Base-by-base conservation (phyloP, 2,888 invertebrate species). In the Drosophila fungiperda region DNA sequence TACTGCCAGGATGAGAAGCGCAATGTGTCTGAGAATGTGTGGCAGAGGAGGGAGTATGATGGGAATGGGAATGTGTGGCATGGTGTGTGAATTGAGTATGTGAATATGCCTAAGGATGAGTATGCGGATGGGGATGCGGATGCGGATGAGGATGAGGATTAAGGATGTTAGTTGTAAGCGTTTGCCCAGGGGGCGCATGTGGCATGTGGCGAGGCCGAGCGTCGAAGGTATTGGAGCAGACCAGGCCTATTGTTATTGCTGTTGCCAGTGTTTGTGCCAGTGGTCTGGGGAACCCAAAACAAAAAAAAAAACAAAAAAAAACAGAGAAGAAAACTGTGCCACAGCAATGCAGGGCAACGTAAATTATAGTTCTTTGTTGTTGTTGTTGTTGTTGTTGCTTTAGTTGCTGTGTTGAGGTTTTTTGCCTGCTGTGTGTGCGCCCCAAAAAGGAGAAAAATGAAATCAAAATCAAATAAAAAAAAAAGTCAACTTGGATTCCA, bases 101-200 rank as follows among this genome's bases (percentile, higher is more conserved):
- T 23, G 20, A 20, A 23, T 45, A 29, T 29, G 29, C 29, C 29
- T 29, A 29, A 29, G 29, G 29, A 29, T 12, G 20, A 20, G 45
- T 20, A 20, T 45, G 20, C 15, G 20, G 45, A 20, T 45, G 23
- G 15, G 15, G 20, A 7, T 12, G 40, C 17, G 45, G 54, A 20
- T 38, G 49, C 11, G 63, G 68, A n/a, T 49, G 59, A 11, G 48
- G 42, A 48, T 26, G 53, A 38, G 64, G 54, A 63, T 69, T 76
- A 69, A 84, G 90, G 85, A 82, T 89, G 90, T 89, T 89, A 75
- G 90, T 71, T 75, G 78, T 82, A 89, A 89, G 85, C 82, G 73
- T 68, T 76, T 69, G 72, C 85, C 82, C 87, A 87, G 67, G 78
- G 73, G 89, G 59, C 78, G 73, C 69, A 53, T 55, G 49, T 42